Conservation (phyloP, 1,140 invertebrate genomes). For the Apis dorsata region DNA sequence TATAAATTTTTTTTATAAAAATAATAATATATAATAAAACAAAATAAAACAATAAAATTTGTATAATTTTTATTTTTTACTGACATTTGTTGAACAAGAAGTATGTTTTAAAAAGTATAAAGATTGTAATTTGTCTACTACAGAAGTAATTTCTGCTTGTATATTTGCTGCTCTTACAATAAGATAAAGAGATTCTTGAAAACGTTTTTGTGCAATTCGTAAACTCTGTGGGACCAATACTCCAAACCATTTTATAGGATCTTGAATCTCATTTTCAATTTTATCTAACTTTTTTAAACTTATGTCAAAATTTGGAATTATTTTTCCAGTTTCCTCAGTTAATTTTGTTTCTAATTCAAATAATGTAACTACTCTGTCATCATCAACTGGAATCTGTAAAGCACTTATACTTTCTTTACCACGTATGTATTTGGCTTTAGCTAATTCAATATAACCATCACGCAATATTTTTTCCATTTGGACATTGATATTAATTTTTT, state of each 20-base stretch:
- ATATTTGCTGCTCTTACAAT: slow-evolving; percentile 84
- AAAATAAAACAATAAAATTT: not conserved
- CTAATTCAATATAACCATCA: slow-evolving; percentile 84
- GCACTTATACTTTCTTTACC: slow-evolving; percentile 85
- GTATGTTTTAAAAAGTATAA: slow-evolving; percentile 59
- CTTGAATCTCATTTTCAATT: slow-evolving; percentile 74
- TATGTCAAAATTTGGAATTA: slow-evolving; percentile 72
- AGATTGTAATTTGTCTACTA: slow-evolving; percentile 60
- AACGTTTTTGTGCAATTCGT: slow-evolving; percentile 84
- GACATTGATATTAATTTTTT: slow-evolving; percentile 83
- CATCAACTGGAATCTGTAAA: slow-evolving; percentile 84
- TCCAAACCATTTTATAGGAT: slow-evolving; percentile 89
- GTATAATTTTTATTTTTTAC: slow-evolving; percentile 22
- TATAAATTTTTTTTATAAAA: not conserved
- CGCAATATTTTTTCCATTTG: slow-evolving; percentile 84
- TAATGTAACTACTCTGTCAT: slow-evolving; percentile 75
- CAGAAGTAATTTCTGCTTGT: slow-evolving; percentile 79
- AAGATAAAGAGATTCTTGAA: slow-evolving; percentile 83
- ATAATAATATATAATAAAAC: not conserved
- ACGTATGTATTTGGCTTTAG: slow-evolving; percentile 87
- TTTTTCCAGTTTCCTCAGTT: slow-evolving; percentile 74
- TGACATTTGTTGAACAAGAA: slow-evolving; percentile 22
- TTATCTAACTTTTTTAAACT: slow-evolving; percentile 72
- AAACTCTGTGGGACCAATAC: slow-evolving; percentile 86
- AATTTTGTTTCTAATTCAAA: slow-evolving; percentile 82